Conservation (phyloP, 2,797 vertebrate species). For the Chloroceryle inda region DNA sequence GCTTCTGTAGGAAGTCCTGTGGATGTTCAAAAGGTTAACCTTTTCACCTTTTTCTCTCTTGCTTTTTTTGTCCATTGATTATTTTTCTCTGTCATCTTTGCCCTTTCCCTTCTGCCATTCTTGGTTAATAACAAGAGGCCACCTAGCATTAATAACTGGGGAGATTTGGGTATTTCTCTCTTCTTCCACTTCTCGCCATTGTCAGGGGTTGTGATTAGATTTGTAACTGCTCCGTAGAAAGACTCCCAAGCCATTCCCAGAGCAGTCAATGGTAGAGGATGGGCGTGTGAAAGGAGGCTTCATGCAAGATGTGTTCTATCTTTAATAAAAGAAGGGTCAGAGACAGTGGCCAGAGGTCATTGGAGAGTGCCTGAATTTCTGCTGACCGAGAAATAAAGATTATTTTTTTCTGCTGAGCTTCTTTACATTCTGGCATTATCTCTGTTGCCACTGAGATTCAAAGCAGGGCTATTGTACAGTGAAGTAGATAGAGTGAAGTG, state of each 20-base stretch:
- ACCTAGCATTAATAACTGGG: neutral
- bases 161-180: neutral
- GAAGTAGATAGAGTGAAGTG: neutral
- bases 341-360: neutral
- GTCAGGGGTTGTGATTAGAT: neutral
- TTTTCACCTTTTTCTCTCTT: conserved; percentile 56
- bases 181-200: neutral
- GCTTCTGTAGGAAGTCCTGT: conserved; percentile 78
- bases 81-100: neutral
- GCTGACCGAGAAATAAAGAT: neutral
- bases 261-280: neutral
- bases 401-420: neutral
- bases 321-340: neutral
- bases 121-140: neutral
- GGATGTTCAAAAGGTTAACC: conserved; percentile 83
- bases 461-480: neutral
- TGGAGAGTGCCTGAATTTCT: neutral
- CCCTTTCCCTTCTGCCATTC: neutral
- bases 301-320: neutral
- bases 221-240: neutral
- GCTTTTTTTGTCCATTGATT: neutral
- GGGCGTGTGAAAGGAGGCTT: neutral
- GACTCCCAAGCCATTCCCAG: neutral
- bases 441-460: neutral
- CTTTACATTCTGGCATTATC: neutral